Percentiles rank a stretch among this genome's conserved stretches.
These are phyloP conservation scores for Metalampra italica DNA, from an alignment of 2,888 invertebrate genomes.

Conservation along the genomic window DNA sequence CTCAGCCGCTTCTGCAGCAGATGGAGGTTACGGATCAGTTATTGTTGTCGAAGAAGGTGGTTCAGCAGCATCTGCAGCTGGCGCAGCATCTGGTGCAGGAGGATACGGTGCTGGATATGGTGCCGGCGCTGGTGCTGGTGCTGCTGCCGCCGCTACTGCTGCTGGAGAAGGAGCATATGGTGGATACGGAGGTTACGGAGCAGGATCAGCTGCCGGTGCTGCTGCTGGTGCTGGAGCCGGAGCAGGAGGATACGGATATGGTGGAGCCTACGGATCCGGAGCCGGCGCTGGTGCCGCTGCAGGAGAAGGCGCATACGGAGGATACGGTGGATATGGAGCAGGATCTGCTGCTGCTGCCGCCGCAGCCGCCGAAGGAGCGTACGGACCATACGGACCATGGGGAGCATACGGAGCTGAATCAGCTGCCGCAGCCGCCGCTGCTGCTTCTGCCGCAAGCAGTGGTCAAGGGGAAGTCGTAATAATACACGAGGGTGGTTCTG, in stretches of 20 bases:
- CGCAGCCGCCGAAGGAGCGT: not conserved
- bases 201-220: not conserved
- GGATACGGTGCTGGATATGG: not conserved
- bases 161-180: constrained; percentile 4
- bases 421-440: constrained; percentile 4
- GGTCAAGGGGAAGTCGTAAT: not conserved
- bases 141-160: constrained; percentile 4
- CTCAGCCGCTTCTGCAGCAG: constrained; percentile 4
- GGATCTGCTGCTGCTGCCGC: constrained; percentile 7
- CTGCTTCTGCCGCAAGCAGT: not conserved
- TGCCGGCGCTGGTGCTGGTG: constrained; percentile 1
- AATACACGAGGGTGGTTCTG: constrained; percentile 7
- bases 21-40: constrained; percentile 1
- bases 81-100: constrained; percentile 12
- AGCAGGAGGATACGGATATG: not conserved
- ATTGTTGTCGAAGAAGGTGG: no score
- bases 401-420: not conserved
- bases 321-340: not conserved
- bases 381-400: constrained; percentile 4
- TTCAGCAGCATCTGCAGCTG: constrained; percentile 10
- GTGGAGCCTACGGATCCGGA: not conserved
- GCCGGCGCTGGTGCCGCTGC: not conserved
- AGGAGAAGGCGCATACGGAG: not conserved
- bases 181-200: not conserved
- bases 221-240: not conserved